These are phyloP conservation scores for Ficedula albicollis DNA, from an alignment of 2,797 vertebrate species.

Conservation along the genomic window DNA sequence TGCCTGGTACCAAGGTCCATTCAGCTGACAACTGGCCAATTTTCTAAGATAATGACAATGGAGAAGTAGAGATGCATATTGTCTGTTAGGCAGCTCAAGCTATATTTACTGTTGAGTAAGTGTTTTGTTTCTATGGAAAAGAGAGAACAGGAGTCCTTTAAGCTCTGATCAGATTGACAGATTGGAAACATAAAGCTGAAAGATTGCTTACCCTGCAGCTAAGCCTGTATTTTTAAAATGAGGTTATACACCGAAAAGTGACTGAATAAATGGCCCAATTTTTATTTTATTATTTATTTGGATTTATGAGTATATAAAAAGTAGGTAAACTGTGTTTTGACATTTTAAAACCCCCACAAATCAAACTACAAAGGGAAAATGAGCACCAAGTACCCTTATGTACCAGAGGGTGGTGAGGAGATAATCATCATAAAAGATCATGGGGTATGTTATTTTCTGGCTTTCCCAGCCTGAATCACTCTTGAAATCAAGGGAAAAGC, in stretches of 20 bases:
- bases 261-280: slow-evolving; percentile 38
- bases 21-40: slow-evolving; percentile 17
- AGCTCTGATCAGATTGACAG: slow-evolving; percentile 49
- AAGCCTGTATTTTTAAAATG: slow-evolving; percentile 34
- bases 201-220: slow-evolving; percentile 44
- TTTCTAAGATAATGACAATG: slow-evolving; percentile 29
- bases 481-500: neutral
- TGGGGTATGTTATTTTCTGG: neutral
- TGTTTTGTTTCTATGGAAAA: slow-evolving; percentile 44
- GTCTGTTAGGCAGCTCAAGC: slow-evolving; percentile 7
- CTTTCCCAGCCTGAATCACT: neutral
- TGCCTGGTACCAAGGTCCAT: neutral
- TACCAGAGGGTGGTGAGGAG: neutral
- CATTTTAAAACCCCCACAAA: slow-evolving; percentile 35
- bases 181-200: slow-evolving; percentile 54
- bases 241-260: neutral
- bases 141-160: slow-evolving; percentile 13
- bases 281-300: slow-evolving; percentile 52
- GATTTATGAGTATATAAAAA: slow-evolving; percentile 39
- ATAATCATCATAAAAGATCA: neutral
- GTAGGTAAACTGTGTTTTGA: slow-evolving; percentile 36
- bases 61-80: neutral
- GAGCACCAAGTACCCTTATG: neutral
- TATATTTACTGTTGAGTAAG: slow-evolving; percentile 10
- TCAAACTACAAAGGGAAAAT: slow-evolving; percentile 35